These are phyloP conservation scores for Plagodis pulveraria DNA, from an alignment of 2,888 invertebrate species.

Conservation along the genomic window DNA sequence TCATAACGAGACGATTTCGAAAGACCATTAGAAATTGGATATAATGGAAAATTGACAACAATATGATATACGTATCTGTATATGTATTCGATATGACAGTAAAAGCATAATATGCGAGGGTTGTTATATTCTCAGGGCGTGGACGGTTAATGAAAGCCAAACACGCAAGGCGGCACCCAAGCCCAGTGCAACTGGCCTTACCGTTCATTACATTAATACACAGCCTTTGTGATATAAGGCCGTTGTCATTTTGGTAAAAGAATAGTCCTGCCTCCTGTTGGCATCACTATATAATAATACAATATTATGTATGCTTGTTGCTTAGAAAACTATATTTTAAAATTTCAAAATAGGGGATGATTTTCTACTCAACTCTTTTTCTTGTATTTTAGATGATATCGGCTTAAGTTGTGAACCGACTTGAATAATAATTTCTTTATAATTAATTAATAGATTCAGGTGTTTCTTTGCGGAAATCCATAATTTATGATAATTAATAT, in stretches of 20 bases:
- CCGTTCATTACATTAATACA: conserved; percentile 55
- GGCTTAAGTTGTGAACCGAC: no score
- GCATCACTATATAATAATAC: conserved; percentile 1
- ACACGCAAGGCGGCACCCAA: conserved; percentile 72
- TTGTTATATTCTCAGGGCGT: conserved; percentile 60
- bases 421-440: no score
- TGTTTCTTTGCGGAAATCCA: no score
- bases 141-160: conserved; percentile 75
- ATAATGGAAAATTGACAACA: not conserved
- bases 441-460: no score
- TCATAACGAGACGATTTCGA: not conserved
- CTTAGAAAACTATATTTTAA: no score
- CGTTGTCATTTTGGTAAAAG: conserved; percentile 27
- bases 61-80: not conserved
- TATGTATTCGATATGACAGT: conserved; percentile 27
- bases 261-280: conserved; percentile 3
- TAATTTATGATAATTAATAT: no score
- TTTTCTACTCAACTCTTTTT: no score
- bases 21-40: not conserved
- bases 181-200: conserved; percentile 42
- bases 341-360: no score
- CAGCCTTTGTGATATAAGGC: conserved; percentile 38
- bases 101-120: conserved; percentile 40
- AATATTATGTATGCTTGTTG: no score
- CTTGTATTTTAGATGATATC: no score